Conservation (phyloP, 2,888 invertebrate species). For the Melolontha melolontha region DNA sequence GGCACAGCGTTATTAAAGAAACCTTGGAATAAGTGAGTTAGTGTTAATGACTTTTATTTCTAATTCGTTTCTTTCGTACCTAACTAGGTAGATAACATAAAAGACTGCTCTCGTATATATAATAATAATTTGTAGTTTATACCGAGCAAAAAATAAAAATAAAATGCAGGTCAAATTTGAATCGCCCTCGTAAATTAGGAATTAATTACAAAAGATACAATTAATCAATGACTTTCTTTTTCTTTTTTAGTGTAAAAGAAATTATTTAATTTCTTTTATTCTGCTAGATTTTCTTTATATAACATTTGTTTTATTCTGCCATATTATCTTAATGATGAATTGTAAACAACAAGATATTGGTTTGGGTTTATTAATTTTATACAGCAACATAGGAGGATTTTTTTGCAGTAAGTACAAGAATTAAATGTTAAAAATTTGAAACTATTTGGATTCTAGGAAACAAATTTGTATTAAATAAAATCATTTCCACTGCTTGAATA, state of each 20-base stretch:
- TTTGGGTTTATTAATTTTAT: slow-evolving; percentile 40
- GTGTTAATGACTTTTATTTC: no score
- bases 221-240: slow-evolving; percentile 4
- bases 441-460: no score
- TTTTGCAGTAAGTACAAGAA: slow-evolving; percentile 37
- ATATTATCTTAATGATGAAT: slow-evolving; percentile 38
- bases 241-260: slow-evolving; percentile 29
- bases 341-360: slow-evolving; percentile 34
- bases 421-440: not conserved
- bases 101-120: no score
- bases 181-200: not conserved
- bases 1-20: no score
- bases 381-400: slow-evolving; percentile 43
- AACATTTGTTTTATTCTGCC: slow-evolving; percentile 9
- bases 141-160: no score
- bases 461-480: no score
- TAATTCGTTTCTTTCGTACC: no score
- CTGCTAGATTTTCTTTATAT: slow-evolving; percentile 28
- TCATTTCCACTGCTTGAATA: no score
- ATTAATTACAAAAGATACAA: not conserved
- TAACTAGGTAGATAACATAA: no score
- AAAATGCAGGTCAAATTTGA: no score
- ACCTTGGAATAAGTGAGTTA: no score
- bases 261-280: slow-evolving; percentile 20
- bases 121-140: no score